Evolutionary conservation across 2,797 vertebrate genomes (phyloP).

Genomic region (Echiichthys vipera): DNA sequence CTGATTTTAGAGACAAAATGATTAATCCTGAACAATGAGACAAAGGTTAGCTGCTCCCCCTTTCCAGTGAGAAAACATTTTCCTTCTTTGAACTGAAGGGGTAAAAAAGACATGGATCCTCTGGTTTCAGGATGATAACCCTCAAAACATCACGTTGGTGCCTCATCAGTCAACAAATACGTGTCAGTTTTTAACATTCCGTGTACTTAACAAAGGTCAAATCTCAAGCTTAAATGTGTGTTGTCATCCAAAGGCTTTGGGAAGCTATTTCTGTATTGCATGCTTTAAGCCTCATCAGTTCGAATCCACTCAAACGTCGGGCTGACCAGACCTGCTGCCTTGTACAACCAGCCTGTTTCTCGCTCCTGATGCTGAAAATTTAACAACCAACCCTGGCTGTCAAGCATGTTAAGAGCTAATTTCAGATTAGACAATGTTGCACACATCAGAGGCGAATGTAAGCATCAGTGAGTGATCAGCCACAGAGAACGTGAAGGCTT

Average conservation of each 20-base stretch:
- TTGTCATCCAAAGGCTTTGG: slow-evolving; percentile 37
- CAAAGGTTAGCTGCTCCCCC: not conserved
- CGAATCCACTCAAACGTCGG: slow-evolving; percentile 56
- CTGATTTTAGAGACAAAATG: not conserved
- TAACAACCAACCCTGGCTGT: slow-evolving; percentile 58
- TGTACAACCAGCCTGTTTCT: slow-evolving; percentile 8
- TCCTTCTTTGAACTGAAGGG: not conserved
- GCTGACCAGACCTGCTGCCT: slow-evolving; percentile 52
- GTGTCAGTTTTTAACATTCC: not conserved
- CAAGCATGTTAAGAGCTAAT: slow-evolving; percentile 58
- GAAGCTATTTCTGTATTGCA: slow-evolving; percentile 38
- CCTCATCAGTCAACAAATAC: slow-evolving; percentile 12
- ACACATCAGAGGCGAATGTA: slow-evolving; percentile 70
- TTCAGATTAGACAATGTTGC: slow-evolving; percentile 67
- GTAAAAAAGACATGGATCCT: not conserved
- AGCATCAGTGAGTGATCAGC: slow-evolving; percentile 60
- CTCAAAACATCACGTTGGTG: not conserved
- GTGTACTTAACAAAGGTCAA: slow-evolving; percentile 24
- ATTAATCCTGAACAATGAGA: not conserved
- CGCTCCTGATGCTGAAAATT: slow-evolving; percentile 27
- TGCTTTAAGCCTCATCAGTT: slow-evolving; percentile 62
- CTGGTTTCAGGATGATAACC: not conserved
- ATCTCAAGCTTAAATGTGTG: slow-evolving; percentile 22
- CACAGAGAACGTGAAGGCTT: slow-evolving; percentile 51
- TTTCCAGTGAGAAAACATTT: not conserved